Base-by-base conservation (phyloP, 2,113 vertebrate species). In the Dasypus novemcinctus region DNA sequence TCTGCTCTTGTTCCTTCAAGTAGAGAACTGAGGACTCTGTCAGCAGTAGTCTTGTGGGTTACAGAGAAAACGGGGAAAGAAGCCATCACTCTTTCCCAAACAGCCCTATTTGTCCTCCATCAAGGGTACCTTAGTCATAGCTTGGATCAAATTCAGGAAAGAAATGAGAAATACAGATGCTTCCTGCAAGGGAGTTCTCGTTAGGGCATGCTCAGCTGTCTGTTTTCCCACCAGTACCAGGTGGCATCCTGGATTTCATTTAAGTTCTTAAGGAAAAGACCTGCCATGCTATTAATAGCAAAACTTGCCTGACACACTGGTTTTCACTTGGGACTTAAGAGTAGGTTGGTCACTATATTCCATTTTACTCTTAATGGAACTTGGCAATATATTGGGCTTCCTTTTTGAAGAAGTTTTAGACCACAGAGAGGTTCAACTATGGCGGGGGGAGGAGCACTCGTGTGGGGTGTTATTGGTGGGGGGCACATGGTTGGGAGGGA, bases 251-350 rank as follows among this genome's bases (percentile, higher is more conserved):
- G 29, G 76, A 91, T 90, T 93, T 92, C 94, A 94, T 88, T 95
- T 86, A 79, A 94, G 82, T 95, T 95, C 91, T 89, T 74, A 61
- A 94, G 89, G 68, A 59, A 80, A 84, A 84, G 54, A 27, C 15
- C 80, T 86, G 91, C 87, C 89, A 27, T 91, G 82, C 82, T 31
- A n/a, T n/a, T n/a, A n/a, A n/a, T n/a, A 69, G 86, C 52, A 61
- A 9, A 38, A 41, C 36, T 36, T 95, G 90, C 86, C 71, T 0
- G 21, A 69, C 59, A 89, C 76, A 33, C 64, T 17, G 43, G 43
- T 93, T 96, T 97, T 87, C 90, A 89, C 63, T 69, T 23, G 31
- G 92, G 33, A 71, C 72, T 41, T 15, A 49, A 91, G 36, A 84
- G 49, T n/a, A n/a, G n/a, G n/a, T n/a, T n/a, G n/a, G n/a, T n/a